Conservation (phyloP, 2,888 invertebrate genomes). For the Tanypteryx hageni region DNA sequence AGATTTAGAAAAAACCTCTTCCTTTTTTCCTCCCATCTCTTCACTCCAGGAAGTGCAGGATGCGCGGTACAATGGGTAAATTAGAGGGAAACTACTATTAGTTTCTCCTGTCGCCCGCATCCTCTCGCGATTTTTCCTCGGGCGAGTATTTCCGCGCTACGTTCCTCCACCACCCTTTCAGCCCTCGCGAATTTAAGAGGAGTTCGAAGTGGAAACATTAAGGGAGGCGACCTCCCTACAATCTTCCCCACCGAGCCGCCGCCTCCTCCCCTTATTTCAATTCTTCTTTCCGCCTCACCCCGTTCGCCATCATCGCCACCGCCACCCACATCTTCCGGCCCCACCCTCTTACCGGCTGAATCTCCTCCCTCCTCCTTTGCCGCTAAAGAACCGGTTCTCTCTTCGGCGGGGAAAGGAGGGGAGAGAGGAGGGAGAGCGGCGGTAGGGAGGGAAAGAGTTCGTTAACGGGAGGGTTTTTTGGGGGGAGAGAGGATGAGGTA, state of each 20-base stretch:
- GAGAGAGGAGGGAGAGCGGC: not conserved
- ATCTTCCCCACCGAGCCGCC: not conserved
- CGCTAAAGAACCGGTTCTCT: conserved; percentile 30
- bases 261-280: not conserved
- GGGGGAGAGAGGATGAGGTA: not conserved
- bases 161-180: too few species aligned
- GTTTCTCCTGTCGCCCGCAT: too few species aligned
- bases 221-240: not conserved
- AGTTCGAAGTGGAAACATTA: not conserved
- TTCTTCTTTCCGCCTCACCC: not conserved
- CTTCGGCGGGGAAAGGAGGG: not conserved
- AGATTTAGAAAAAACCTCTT: too few species aligned
- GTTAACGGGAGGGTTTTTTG: conserved; percentile 31
- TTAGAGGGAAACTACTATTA: too few species aligned
- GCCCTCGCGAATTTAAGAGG: not conserved
- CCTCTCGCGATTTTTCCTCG: too few species aligned
- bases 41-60: too few species aligned
- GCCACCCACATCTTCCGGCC: not conserved
- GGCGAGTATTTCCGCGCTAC: too few species aligned
- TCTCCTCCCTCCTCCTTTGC: not conserved
- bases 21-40: too few species aligned
- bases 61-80: too few species aligned
- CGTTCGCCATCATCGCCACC: not conserved
- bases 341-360: not conserved
- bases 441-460: not conserved